phyloP scores from a whole-genome alignment of 2,888 invertebrate genomes.

The Ophioninae sp. region DNA sequence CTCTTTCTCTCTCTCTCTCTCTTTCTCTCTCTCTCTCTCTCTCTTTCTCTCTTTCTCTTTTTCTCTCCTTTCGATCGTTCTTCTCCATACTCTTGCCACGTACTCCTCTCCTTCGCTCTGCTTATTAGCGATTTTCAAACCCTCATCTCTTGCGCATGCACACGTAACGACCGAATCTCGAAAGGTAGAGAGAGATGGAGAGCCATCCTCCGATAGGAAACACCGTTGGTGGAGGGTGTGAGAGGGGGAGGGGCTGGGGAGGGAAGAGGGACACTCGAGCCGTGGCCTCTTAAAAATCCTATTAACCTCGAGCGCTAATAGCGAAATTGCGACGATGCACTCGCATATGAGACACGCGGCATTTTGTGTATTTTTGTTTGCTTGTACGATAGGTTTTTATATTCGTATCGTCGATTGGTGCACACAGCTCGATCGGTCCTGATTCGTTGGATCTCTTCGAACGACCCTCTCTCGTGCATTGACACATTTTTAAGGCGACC shows the following conservation, averaged over 20 bases:
- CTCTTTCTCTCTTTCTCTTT: conserved; percentile 55
- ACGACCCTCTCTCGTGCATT: neutral
- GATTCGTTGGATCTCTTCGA: neutral
- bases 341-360: conserved; percentile 55
- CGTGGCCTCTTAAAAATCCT: conserved; percentile 68
- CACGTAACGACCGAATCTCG: neutral
- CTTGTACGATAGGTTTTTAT: conserved; percentile 2
- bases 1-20: conserved; percentile 47
- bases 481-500: neutral
- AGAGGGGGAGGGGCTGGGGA: no score
- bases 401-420: conserved; percentile 13
- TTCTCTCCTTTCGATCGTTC: neutral
- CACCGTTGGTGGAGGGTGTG: neutral
- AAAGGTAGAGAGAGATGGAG: neutral
- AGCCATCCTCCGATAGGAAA: neutral
- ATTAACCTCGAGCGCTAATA: conserved; percentile 69
- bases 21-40: conserved; percentile 32
- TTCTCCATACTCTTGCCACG: conserved; percentile 9
- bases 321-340: conserved; percentile 66
- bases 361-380: neutral
- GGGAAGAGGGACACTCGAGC: conserved; percentile 8
- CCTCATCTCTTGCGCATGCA: conserved; percentile 44
- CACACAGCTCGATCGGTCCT: conserved; percentile 14
- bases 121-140: conserved; percentile 69
- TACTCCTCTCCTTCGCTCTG: conserved; percentile 33